Base-by-base conservation (phyloP, 2,888 invertebrate species). In the Loripinus fragilis region DNA sequence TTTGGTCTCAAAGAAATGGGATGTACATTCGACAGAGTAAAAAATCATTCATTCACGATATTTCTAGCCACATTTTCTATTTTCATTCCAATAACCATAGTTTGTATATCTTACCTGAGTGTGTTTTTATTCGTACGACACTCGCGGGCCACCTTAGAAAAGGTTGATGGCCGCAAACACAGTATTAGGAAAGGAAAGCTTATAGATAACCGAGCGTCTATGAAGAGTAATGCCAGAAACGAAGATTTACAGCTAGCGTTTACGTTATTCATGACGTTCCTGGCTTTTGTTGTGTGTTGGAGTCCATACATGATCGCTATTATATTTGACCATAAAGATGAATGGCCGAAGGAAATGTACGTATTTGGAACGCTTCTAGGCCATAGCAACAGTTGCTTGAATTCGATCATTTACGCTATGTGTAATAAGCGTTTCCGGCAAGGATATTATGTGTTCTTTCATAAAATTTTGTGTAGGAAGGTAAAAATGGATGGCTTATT, bases 1-100 rank as follows among this genome's bases (percentile, higher is more conserved):
- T 89, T 85, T 70, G 89, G 88, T 20, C 68, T 86, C 33, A 88
- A 89, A 69, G 86, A 87, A 38, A 86, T 87, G 80, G 87, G 87
- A 10, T 90, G 90, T 65, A 86, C 86, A 12, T 90, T 86, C 70
- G 89, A 89, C 78, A 69, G 89, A 50, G 74, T 79, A 10, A 85
- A 85, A 38, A 85, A 81, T 74, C 81, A 87, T 55, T 75, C 81
- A 15, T 90, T 88, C 83, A 88, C 87, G 2, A 75, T 87, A 25
- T 88, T 90, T 71, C 83, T 89, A 50, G 81, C 86, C 0, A 41
- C 71, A 7, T 71, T 83, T 45, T 83, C 84, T 17, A 84, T 88
- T 15, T 80, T 80, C 8, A 35, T 85, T 12, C 88, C 89, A 10
- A 84, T 89, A 66, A 45, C 80, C 7, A 73, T 86, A 0, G 86